phyloP scores from a whole-genome alignment of 2,113 vertebrate species.

The Thermophis baileyi region DNA sequence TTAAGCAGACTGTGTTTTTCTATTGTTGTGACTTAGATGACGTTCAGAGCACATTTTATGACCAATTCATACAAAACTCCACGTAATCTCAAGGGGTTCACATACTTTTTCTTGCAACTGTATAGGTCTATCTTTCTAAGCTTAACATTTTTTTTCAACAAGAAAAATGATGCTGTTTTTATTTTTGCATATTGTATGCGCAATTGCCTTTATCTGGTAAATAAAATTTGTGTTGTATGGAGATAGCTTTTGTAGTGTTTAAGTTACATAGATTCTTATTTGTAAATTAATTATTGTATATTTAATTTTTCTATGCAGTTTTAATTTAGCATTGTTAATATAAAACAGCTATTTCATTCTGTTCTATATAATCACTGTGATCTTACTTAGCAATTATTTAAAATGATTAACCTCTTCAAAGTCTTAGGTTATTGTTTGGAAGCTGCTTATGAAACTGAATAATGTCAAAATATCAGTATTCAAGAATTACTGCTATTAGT shows the following conservation, averaged over 20 bases:
- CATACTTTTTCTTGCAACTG: no score
- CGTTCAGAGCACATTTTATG: no score
- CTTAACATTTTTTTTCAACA: neutral
- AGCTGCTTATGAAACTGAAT: neutral
- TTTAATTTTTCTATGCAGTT: neutral
- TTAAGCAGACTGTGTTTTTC: no score
- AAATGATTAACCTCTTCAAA: neutral
- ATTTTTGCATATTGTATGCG: neutral
- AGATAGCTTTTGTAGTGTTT: conserved; percentile 26
- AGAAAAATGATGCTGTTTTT: neutral
- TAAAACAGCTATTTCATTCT: neutral
- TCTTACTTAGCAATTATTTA: neutral
- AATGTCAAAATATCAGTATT: neutral
- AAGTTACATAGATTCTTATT: conserved; percentile 26
- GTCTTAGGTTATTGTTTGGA: neutral
- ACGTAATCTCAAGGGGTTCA: no score
- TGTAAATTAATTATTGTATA: neutral
- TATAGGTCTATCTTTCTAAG: neutral
- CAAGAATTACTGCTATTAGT: neutral
- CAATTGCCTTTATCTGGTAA: neutral
- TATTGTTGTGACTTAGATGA: no score
- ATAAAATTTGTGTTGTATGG: conserved; percentile 26
- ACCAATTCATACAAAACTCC: no score
- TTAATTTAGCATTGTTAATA: neutral
- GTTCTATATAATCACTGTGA: neutral